Conservation (phyloP, 2,113 vertebrate species). For the Excalfactoria chinensis region DNA sequence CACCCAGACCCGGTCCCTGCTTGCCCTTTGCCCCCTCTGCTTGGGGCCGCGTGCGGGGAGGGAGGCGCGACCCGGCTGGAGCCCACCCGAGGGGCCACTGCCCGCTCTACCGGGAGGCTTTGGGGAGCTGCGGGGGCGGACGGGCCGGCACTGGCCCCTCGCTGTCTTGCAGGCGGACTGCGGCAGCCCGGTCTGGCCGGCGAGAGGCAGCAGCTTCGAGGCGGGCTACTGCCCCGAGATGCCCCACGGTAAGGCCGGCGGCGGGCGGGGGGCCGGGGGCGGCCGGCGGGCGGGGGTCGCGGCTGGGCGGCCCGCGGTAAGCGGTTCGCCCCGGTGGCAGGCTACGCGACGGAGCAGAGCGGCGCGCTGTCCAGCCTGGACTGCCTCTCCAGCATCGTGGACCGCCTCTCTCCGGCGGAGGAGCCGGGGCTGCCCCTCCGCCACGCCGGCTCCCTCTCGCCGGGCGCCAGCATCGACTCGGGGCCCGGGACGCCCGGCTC, state of each 20-base stretch:
- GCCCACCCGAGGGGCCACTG: background rate
- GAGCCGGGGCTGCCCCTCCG: constrained; percentile 72
- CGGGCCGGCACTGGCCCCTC: constrained; percentile 63
- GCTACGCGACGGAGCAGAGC: constrained; percentile 72
- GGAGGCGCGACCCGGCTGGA: constrained; percentile 32
- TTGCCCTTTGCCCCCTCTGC: background rate
- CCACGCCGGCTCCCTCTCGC: constrained; percentile 78
- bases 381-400: constrained; percentile 97
- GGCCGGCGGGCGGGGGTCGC: background rate
- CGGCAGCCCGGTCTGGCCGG: constrained; percentile 88
- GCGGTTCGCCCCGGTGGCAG: constrained; percentile 61
- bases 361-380: constrained; percentile 89
- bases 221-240: constrained; percentile 82
- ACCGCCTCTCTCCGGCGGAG: constrained; percentile 87
- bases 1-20: background rate
- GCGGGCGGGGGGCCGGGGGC: background rate
- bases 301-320: background rate
- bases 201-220: constrained; percentile 85
- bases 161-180: constrained; percentile 83
- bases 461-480: constrained; percentile 82
- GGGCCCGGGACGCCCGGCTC: constrained; percentile 86
- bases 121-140: background rate
- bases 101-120: background rate
- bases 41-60: background rate
- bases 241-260: constrained; percentile 83